Evolutionary conservation across 2,113 vertebrate species (phyloP), one percentile per base, ranked within the genome.

Genomic region (Marmota flaviventris): DNA sequence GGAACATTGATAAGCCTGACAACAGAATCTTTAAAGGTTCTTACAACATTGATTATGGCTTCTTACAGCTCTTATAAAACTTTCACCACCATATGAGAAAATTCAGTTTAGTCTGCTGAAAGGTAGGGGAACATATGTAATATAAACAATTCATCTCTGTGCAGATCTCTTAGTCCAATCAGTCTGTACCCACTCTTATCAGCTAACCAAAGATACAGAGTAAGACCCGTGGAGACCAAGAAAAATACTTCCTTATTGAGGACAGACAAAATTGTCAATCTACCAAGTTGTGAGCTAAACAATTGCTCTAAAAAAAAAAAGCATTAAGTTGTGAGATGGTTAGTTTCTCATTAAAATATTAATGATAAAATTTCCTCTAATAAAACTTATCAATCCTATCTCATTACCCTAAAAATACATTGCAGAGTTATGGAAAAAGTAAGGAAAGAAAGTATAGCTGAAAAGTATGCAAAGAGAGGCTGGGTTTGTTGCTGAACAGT

Each of bases 341-440:
- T 93, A 94, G 16, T 61, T 96, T 81, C 76, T 94, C 72, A 87
- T 84, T 84, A 79, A 76, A 85, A 79, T 6, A 25, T 95, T 67
- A 86, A 67, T 72, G 27, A 79, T 79, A 34, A 20, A 89, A 72
- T 2, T 37, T 65, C 4, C 13, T 76, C 83, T 22, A 84, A 72
- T 88, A 92, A 93, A 93, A 91, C 42, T 14, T 88, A 89, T 72
- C 27, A 89, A 32, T 34, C 34, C 58, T 25, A 70, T 76, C 39
- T n/a, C n/a, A 72, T 73, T 94, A 56, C n/a, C 25, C 16, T 78
- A 96, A 82, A 91, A 85, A 37, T 72, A 14, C 16, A 69, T 39
- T 82, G 22, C 4, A 48, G 48, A 56, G 1, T 63, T 13, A 2
- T 17, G 3, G 51, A 65, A 88, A 10, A 25, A 77, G 22, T 79